Percentiles rank a stretch among this genome's conserved stretches.
phyloP scores from a whole-genome alignment of 2,797 vertebrate genomes.

The Danio kyathit region DNA sequence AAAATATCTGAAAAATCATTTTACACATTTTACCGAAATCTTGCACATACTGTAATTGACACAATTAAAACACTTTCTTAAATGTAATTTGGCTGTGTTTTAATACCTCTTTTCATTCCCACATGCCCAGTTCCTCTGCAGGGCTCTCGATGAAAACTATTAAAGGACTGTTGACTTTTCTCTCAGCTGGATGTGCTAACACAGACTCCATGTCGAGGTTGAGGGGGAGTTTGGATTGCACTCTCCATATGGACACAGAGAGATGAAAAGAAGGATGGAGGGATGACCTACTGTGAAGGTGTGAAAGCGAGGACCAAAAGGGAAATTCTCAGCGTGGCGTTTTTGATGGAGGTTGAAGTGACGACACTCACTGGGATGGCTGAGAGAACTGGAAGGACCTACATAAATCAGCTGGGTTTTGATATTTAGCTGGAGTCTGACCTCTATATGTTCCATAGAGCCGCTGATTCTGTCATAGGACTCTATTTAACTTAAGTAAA shows the following conservation, averaged over 20 bases:
- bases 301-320: slow-evolving; percentile 63
- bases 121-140: slow-evolving; percentile 19
- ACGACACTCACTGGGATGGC: slow-evolving; percentile 18
- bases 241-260: slow-evolving; percentile 31
- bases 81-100: not conserved
- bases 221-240: slow-evolving; percentile 48
- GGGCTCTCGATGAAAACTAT: slow-evolving; percentile 37
- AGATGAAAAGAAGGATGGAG: slow-evolving; percentile 61
- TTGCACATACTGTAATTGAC: not conserved
- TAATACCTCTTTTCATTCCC: slow-evolving; percentile 10
- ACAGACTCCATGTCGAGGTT: slow-evolving; percentile 49
- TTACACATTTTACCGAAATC: too few relatives aligned
- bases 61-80: not conserved
- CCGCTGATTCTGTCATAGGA: slow-evolving; percentile 9
- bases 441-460: slow-evolving; percentile 14
- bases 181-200: slow-evolving; percentile 59
- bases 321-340: slow-evolving; percentile 58
- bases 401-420: slow-evolving; percentile 21
- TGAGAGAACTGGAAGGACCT: slow-evolving; percentile 40
- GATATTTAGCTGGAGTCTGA: slow-evolving; percentile 35
- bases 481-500: slow-evolving; percentile 1
- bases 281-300: slow-evolving; percentile 61
- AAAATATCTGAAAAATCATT: too few relatives aligned
- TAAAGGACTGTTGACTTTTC: slow-evolving; percentile 59
- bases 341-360: slow-evolving; percentile 53